Evolutionary conservation across 2,888 invertebrate genomes (phyloP).

Genomic region (Beris chalybata): DNA sequence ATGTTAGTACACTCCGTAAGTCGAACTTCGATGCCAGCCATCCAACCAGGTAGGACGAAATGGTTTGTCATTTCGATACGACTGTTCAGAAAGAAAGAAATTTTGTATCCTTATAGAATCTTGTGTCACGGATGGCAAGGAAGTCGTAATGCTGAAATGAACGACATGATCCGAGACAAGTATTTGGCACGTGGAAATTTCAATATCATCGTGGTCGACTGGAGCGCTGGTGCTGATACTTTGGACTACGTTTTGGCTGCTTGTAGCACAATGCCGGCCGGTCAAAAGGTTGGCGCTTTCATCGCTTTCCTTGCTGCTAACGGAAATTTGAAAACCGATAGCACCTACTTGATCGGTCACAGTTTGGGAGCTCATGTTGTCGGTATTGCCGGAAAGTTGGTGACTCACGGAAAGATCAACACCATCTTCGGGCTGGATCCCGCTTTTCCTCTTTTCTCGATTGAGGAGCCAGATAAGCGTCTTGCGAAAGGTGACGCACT

Average conservation of each 20-base stretch:
- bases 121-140: slow-evolving; percentile 61
- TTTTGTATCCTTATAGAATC: slow-evolving; percentile 21
- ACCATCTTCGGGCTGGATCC: slow-evolving; percentile 56
- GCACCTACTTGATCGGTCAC: slow-evolving; percentile 60
- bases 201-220: slow-evolving; percentile 62
- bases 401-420: slow-evolving; percentile 59
- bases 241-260: slow-evolving; percentile 62
- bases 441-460: slow-evolving; percentile 43
- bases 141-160: slow-evolving; percentile 54
- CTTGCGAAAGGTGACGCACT: slow-evolving; percentile 39
- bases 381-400: slow-evolving; percentile 62
- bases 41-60: slow-evolving; percentile 32
- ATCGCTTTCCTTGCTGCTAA: slow-evolving; percentile 55
- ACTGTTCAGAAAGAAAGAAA: neutral
- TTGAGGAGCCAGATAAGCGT: slow-evolving; percentile 41
- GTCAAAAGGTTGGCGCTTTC: slow-evolving; percentile 45
- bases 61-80: neutral
- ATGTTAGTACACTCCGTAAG: slow-evolving; percentile 3
- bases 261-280: slow-evolving; percentile 48
- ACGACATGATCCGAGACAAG: slow-evolving; percentile 44
- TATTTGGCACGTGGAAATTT: slow-evolving; percentile 60
- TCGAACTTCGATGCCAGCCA: slow-evolving; percentile 27
- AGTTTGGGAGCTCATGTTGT: slow-evolving; percentile 64
- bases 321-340: slow-evolving; percentile 57
- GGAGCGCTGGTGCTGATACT: slow-evolving; percentile 61